Conservation (phyloP, 2,113 vertebrate genomes). For the Elaphurus davidianus region DNA sequence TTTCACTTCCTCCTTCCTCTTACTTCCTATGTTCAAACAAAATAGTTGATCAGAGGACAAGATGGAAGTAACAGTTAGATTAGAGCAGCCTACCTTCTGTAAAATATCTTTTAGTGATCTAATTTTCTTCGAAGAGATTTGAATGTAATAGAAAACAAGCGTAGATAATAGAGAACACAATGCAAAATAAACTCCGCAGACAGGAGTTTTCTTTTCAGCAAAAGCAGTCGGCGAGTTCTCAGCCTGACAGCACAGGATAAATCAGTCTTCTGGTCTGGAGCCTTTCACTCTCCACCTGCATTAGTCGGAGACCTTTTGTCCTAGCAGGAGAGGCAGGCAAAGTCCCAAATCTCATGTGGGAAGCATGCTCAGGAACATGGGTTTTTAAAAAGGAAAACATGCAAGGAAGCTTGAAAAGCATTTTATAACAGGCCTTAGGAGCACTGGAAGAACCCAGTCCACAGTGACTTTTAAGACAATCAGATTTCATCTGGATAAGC, state of each 20-base stretch:
- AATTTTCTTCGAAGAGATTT: background rate
- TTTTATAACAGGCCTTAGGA: background rate
- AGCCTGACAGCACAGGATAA: background rate
- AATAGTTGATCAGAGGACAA: background rate
- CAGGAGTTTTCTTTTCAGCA: background rate
- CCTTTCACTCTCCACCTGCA: background rate
- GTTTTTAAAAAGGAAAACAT: background rate
- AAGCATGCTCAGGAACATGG: background rate
- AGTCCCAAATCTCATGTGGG: background rate
- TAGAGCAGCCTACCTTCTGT: background rate
- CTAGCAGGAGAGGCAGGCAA: background rate
- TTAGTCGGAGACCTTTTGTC: background rate
- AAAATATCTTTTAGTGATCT: background rate
- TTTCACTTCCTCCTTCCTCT: no score
- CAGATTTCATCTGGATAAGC: background rate
- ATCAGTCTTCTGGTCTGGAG: background rate
- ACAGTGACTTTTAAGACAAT: background rate
- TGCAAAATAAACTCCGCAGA: background rate
- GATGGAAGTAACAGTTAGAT: background rate
- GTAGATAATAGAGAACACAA: background rate
- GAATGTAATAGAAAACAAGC: background rate
- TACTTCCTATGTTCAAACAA: background rate
- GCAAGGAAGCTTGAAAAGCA: background rate
- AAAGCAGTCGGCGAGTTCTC: background rate
- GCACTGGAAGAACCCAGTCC: background rate